A percentile compares a stretch with the other conserved stretches of the same genome.
phyloP scores from a whole-genome alignment of 2,113 vertebrate genomes.

The Nibea albiflora region DNA sequence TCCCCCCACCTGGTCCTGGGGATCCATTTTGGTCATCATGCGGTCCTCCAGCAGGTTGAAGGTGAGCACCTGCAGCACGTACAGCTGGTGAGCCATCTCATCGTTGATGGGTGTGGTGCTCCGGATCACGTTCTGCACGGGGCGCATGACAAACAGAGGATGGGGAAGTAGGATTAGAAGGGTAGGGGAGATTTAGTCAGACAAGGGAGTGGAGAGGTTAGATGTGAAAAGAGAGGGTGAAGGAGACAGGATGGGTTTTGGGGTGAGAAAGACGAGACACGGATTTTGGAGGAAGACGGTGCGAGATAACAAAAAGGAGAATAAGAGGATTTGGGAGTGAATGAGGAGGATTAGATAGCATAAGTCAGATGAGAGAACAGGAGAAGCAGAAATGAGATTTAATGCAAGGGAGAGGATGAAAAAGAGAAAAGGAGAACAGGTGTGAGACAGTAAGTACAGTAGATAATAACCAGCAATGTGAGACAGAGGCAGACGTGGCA shows the following conservation, averaged over 20 bases:
- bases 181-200: neutral
- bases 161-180: neutral
- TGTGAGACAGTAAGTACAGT: constrained; percentile 38
- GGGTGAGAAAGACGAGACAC: constrained; percentile 32
- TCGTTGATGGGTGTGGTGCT: constrained; percentile 93
- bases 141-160: constrained; percentile 4
- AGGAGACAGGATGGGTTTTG: neutral
- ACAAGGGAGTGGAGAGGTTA: constrained; percentile 10
- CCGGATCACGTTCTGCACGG: constrained; percentile 92
- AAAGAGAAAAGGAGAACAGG: constrained; percentile 35
- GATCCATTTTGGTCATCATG: constrained; percentile 99
- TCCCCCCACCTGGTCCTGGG: constrained; percentile 94
- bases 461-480: constrained; percentile 41
- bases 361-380: constrained; percentile 28
- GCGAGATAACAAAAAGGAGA: constrained; percentile 34
- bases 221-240: constrained; percentile 10
- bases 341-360: constrained; percentile 42
- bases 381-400: constrained; percentile 43
- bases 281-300: constrained; percentile 25
- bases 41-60: constrained; percentile 98
- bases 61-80: constrained; percentile 97
- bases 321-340: constrained; percentile 56
- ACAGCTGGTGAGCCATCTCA: constrained; percentile 98
- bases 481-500: constrained; percentile 37
- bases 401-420: constrained; percentile 32